Percentiles rank a stretch among this genome's conserved stretches.
These are phyloP conservation scores for Dasypogon diadema DNA, from an alignment of 2,888 invertebrate genomes.

Conservation along the genomic window DNA sequence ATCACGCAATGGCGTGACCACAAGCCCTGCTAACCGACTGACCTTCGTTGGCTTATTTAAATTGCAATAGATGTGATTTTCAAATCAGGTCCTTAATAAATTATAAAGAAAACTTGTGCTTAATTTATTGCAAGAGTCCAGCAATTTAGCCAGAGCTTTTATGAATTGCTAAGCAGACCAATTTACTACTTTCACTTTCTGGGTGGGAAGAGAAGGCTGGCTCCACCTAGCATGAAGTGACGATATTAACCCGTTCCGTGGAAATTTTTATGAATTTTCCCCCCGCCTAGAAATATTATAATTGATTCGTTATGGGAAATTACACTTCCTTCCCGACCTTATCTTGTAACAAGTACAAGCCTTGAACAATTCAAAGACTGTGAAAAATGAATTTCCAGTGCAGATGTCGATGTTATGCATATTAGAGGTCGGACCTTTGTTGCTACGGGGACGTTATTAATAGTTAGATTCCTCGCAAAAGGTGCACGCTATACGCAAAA, in stretches of 20 bases:
- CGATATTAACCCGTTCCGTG: background rate
- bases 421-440: no score
- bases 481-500: no score
- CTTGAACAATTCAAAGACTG: background rate
- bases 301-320: background rate
- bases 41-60: conserved; percentile 49
- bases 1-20: conserved; percentile 61
- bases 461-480: no score
- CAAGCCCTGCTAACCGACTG: conserved; percentile 55
- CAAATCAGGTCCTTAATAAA: conserved; percentile 32
- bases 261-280: background rate
- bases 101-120: conserved; percentile 5
- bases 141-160: background rate
- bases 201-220: no score
- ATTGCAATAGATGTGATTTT: conserved; percentile 46
- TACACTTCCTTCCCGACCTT: background rate
- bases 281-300: background rate
- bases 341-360: background rate
- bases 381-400: no score
- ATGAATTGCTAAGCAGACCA: background rate
- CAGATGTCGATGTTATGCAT: no score
- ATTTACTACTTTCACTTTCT: background rate
- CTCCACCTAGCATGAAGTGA: background rate
- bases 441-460: no score
- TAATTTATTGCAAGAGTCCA: background rate